Evolutionary conservation across 2,888 invertebrate species (phyloP).

Genomic region (Apodemia mormo): DNA sequence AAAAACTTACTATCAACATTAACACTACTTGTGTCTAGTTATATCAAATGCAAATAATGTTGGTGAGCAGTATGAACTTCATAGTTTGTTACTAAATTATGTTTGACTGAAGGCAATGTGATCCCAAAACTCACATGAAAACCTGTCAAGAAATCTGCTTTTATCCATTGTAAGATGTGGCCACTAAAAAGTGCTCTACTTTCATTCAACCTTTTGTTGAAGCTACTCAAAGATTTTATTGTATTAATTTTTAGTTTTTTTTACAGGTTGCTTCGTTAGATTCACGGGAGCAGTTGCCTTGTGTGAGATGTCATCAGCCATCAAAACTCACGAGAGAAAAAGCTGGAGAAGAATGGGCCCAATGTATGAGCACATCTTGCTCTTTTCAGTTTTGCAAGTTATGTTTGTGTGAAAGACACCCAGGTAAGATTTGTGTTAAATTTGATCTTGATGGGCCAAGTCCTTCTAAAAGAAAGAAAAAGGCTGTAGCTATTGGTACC

Average conservation of each 20-base stretch:
- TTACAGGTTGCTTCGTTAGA: slow-evolving; percentile 70
- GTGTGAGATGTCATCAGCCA: slow-evolving; percentile 67
- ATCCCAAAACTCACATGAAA: too few relatives aligned
- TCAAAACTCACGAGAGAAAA: slow-evolving; percentile 69
- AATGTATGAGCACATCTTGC: slow-evolving; percentile 75
- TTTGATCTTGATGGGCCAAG: slow-evolving; percentile 73
- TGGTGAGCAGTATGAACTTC: too few relatives aligned
- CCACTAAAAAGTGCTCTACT: too few relatives aligned
- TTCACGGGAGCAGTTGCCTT: slow-evolving; percentile 59
- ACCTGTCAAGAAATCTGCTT: too few relatives aligned
- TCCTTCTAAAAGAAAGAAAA: slow-evolving; percentile 74
- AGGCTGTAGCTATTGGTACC: slow-evolving; percentile 59
- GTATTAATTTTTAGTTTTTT: slow-evolving; percentile 23
- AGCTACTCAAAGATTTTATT: background rate
- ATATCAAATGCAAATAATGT: too few relatives aligned
- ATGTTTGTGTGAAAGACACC: slow-evolving; percentile 68
- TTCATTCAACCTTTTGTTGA: background rate
- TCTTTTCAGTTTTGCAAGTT: slow-evolving; percentile 76
- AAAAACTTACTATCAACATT: too few relatives aligned
- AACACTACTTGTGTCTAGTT: too few relatives aligned
- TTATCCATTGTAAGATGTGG: too few relatives aligned
- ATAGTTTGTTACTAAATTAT: too few relatives aligned
- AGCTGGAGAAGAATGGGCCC: slow-evolving; percentile 77
- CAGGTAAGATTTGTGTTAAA: slow-evolving; percentile 64
- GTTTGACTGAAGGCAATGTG: too few relatives aligned